These are phyloP conservation scores for Erpobdella octoculata DNA, from an alignment of 2,888 invertebrate species.

Conservation along the genomic window DNA sequence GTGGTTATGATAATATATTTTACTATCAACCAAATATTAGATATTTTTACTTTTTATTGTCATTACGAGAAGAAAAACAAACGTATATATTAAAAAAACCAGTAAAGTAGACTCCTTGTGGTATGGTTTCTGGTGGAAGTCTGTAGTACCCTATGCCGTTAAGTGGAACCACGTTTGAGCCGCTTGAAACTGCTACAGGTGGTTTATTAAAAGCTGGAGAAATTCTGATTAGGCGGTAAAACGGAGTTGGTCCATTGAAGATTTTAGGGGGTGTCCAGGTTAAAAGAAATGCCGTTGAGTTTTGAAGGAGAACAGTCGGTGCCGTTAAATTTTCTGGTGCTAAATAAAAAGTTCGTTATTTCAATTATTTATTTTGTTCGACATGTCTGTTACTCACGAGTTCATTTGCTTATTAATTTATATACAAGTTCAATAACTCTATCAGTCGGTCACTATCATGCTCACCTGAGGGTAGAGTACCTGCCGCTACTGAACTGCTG, in stretches of 20 bases:
- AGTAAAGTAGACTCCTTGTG: constrained; percentile 48
- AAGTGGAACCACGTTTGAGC: constrained; percentile 44
- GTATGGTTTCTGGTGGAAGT: constrained; percentile 46
- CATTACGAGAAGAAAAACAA: too few relatives aligned
- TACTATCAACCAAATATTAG: too few relatives aligned
- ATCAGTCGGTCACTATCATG: not conserved
- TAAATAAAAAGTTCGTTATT: constrained; percentile 31
- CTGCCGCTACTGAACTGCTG: constrained; percentile 43
- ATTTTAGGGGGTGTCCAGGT: constrained; percentile 45
- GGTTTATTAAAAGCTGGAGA: constrained; percentile 47
- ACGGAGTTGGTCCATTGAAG: constrained; percentile 46
- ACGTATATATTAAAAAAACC: constrained; percentile 40
- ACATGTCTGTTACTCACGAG: too few relatives aligned
- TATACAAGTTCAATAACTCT: not conserved
- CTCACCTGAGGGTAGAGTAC: constrained; percentile 44
- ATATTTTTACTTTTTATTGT: too few relatives aligned
- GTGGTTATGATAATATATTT: too few relatives aligned
- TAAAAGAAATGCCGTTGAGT: constrained; percentile 45
- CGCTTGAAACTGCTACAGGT: constrained; percentile 44
- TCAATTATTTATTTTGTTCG: not conserved
- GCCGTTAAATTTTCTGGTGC: constrained; percentile 43
- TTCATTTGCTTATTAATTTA: not conserved
- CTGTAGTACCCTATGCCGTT: constrained; percentile 49
- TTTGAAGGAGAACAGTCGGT: constrained; percentile 43
- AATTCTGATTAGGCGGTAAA: constrained; percentile 46